Evolutionary conservation across 2,113 vertebrate genomes (phyloP).

Genomic region (Urocolius indicus): DNA sequence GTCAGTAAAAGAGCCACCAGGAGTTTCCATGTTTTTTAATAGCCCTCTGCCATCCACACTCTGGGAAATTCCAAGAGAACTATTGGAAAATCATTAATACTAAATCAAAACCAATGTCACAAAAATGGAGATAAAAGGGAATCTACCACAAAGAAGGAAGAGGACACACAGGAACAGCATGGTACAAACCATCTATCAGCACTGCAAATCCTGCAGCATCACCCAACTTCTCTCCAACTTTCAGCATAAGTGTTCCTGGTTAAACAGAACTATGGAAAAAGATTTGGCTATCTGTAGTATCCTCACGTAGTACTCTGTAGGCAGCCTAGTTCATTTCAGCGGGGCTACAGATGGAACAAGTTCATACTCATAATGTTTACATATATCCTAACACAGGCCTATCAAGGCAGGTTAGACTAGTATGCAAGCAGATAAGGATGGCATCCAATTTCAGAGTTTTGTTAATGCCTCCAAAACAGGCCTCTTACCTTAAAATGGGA

Average conservation of each 20-base stretch:
- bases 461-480: background rate
- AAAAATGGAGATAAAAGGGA: background rate
- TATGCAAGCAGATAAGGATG: background rate
- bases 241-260: background rate
- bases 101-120: background rate
- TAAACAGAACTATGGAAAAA: background rate
- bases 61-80: background rate
- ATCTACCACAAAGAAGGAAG: background rate
- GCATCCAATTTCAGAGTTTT: background rate
- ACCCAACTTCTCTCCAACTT: background rate
- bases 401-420: background rate
- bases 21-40: background rate
- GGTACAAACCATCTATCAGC: background rate
- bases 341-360: background rate
- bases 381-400: background rate
- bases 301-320: background rate
- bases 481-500: slow-evolving; percentile 6
- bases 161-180: background rate
- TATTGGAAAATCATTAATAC: background rate
- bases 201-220: background rate
- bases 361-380: background rate
- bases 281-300: background rate
- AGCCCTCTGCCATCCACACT: background rate
- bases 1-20: background rate
- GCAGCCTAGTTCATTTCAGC: background rate